Evolutionary conservation across 2,888 invertebrate species (phyloP).

Genomic region (Oxystoma pomonae): DNA sequence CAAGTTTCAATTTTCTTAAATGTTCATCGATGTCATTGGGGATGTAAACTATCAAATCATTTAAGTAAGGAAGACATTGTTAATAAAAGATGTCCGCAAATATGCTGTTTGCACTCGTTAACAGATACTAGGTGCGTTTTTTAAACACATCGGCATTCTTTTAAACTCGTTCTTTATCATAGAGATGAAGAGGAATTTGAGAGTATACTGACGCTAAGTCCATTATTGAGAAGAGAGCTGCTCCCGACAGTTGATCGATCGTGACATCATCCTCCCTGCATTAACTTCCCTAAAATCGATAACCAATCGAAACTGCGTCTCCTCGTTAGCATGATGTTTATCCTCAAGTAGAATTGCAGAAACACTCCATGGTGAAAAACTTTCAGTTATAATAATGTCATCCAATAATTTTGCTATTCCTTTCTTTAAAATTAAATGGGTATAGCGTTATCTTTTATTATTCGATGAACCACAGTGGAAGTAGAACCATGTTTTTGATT

Average conservation of each 20-base stretch:
- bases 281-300: no score
- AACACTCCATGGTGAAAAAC: background rate
- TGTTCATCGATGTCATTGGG: no score
- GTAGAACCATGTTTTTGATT: no score
- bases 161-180: background rate
- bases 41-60: no score
- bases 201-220: background rate
- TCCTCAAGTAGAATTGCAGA: background rate
- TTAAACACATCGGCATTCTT: background rate
- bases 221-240: background rate
- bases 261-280: no score
- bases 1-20: no score
- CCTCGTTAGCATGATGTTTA: no score
- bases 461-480: no score
- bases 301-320: background rate
- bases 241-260: background rate
- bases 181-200: background rate
- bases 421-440: background rate
- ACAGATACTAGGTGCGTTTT: background rate
- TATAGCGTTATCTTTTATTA: background rate
- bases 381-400: background rate
- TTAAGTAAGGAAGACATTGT: no score
- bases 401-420: background rate
- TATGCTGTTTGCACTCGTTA: background rate
- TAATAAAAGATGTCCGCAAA: no score